Evolutionary conservation across 2,797 vertebrate genomes (phyloP).

Genomic region (Chiropotes sagulatus): DNA sequence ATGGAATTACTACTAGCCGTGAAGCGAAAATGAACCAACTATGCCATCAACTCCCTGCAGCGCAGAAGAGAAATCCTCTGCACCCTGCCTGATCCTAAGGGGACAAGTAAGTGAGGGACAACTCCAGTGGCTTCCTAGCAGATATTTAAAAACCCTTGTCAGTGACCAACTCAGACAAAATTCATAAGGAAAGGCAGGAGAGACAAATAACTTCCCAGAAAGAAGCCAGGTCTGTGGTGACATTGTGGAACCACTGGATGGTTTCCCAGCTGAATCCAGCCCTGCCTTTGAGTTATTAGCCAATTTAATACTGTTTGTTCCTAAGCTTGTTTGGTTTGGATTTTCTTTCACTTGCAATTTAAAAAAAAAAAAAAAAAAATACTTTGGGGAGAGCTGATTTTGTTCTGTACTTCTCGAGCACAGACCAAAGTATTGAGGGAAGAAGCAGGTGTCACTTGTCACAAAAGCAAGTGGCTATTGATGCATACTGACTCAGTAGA

Average conservation of each 20-base stretch:
- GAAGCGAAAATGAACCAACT: background rate
- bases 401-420: background rate
- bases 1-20: background rate
- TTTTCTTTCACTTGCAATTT: background rate
- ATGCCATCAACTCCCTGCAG: background rate
- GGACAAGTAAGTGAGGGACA: conserved; percentile 90
- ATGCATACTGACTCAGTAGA: background rate
- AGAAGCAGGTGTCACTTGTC: background rate
- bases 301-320: background rate
- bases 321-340: background rate
- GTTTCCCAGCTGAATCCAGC: background rate
- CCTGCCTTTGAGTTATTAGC: background rate
- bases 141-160: conserved; percentile 40
- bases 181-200: background rate
- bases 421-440: background rate
- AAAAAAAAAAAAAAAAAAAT: no score
- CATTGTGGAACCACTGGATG: background rate
- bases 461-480: background rate
- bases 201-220: background rate
- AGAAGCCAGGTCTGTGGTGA: background rate
- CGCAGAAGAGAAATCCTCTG: conserved; percentile 72
- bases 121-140: conserved; percentile 90
- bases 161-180: conserved; percentile 18
- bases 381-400: background rate
- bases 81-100: conserved; percentile 91